Base-by-base conservation (phyloP, 2,888 invertebrate genomes). In the Limnephilus rhombicus region DNA sequence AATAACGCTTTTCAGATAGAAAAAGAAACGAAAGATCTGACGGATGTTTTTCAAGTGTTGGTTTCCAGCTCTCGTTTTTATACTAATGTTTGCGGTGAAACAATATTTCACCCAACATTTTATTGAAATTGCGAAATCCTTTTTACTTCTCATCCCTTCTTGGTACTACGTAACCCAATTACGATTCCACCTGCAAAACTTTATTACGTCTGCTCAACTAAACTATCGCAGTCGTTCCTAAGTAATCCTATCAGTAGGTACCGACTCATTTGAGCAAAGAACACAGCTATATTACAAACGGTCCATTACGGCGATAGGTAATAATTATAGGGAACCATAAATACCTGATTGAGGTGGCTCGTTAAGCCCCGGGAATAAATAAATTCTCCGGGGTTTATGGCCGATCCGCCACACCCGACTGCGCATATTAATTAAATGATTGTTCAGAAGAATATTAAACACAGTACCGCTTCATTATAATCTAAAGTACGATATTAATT, bases 251-350 rank as follows among this genome's bases (percentile, higher is more conserved):
- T 68, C 53, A 18, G 53, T 15, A 53, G 53, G 53, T 53, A 53
- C 24, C 68, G 7, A 24, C 7, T 68, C 24, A 24, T 68, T 24
- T 68, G 68, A 68, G 68, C 68, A 68, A 68, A 68, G 34, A 31
- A 37, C 24, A 83, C 18, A 15, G 85, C 34, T 45, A 34, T 49
- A 68, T 68, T 83, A 34, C 31, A 85, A 90, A 85, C 53, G 90
- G 90, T 45, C 89, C 89, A 90, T 90, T 41, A 37, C 37, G 18
- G 83, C 24, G 18, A 83, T 34, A 83, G 34, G 34, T 37, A 41
- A 83, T 34, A 83, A 83, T 18, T 83, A 83, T 37, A 18, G 34
- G 83, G 24, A 83, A 24, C 83, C 83, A 83, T 83, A 83, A 83
- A 83, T 83, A 83, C 34, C 37, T 41, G 83, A 83, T 34, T 83